Evolutionary conservation across 2,888 invertebrate species (phyloP).

Genomic region (Venustoraphidia nigricollis): DNA sequence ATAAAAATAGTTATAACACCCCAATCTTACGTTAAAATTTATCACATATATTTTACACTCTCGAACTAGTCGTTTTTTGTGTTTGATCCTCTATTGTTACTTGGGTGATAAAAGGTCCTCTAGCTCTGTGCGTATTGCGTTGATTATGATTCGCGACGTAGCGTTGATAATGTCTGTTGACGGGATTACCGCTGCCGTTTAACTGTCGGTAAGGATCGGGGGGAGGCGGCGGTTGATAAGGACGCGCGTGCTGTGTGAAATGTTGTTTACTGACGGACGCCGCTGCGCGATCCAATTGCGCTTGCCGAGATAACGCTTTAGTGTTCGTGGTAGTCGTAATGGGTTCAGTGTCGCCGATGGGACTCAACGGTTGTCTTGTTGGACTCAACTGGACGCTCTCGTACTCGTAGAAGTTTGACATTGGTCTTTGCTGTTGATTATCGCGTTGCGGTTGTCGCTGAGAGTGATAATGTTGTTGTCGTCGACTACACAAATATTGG

Average conservation of each 20-base stretch:
- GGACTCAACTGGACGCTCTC: constrained; percentile 50
- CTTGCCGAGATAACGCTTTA: constrained; percentile 10
- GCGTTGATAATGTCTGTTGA: constrained; percentile 12
- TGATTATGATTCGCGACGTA: constrained; percentile 10
- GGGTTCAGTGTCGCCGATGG: constrained; percentile 4
- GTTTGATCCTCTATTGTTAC: constrained; percentile 40
- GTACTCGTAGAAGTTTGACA: constrained; percentile 75
- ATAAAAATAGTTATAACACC: too few species aligned
- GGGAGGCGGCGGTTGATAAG: constrained; percentile 7
- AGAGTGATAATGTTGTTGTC: constrained; percentile 51
- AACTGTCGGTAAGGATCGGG: not conserved
- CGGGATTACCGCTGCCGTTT: constrained; percentile 1
- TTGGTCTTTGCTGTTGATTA: constrained; percentile 41
- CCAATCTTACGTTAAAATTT: too few species aligned
- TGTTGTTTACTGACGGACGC: constrained; percentile 9
- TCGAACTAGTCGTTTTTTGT: constrained; percentile 16
- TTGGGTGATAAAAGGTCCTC: constrained; percentile 41
- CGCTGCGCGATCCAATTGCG: constrained; percentile 1
- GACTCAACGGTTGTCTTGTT: too few species aligned
- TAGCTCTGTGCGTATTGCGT: constrained; percentile 8
- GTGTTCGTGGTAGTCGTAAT: constrained; percentile 15
- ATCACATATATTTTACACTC: constrained; percentile 11
- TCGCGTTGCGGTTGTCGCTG: constrained; percentile 33
- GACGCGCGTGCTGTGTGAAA: constrained; percentile 7
- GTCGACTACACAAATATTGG: constrained; percentile 31